Base-by-base conservation (phyloP, 1,140 invertebrate genomes). In the Macrobrachium nipponense region DNA sequence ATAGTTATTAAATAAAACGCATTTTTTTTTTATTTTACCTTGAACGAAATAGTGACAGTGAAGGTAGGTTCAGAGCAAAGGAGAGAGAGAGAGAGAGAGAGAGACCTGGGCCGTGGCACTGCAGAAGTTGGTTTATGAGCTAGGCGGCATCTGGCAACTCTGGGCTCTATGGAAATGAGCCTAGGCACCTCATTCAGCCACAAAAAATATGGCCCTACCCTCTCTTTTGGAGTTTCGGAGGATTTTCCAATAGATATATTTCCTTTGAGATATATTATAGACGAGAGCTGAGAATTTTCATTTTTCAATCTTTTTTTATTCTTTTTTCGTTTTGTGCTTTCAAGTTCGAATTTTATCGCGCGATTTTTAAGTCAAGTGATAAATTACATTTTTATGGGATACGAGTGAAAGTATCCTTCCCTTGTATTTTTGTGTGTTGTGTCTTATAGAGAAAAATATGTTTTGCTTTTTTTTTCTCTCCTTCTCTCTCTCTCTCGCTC, bases 81-180 rank as follows among this genome's bases (percentile, higher is more conserved):
- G 60, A 76, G 70, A 60, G 44, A 59, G 70, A 61, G 70, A 59
- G 70, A 75, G 36, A 43, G 23, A 18, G 43, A 75, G 72, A 75
- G 43, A 15, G 51, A 44, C 36, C 15, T 4, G 70, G 18, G 73
- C n/a, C 73, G 36, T 68, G 80, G 80, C 80, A 82, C 70, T 75
- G 76, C 27, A 58, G 44, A 79, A 36, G 60, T 10, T n/a, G 76
- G n/a, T 85, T 85, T 70, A 85, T 78, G 82, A 72, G 76, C 75
- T 59, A 68, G 82, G 82, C 73, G 27, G 82, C 64, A 27, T 70
- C 44, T 79, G 82, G 82, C 75, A 85, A 77, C 76, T 43, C 43
- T 15, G 60, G 27, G n/a, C 82, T 68, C 75, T 79, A 85, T 85
- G 82, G 82, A 84, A 85, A 85, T 85, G 75, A 85, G 66, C 60